phyloP scores from a whole-genome alignment of 2,113 vertebrate species.

The Oreotragus oreotragus region DNA sequence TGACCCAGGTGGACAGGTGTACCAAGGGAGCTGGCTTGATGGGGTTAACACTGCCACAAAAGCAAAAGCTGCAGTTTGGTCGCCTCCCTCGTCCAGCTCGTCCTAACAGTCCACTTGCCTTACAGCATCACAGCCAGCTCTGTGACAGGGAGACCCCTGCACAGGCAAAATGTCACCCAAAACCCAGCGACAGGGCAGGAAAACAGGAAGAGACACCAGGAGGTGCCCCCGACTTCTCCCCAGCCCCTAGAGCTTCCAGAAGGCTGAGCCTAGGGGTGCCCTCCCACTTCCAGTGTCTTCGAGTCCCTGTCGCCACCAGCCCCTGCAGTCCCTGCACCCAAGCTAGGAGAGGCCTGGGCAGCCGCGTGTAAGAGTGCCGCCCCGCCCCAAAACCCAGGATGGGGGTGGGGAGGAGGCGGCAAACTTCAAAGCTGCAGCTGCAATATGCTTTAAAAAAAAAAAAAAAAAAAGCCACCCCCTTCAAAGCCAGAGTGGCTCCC shows the following conservation, averaged over 20 bases:
- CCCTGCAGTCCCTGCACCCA: conserved; percentile 30
- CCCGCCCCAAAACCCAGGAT: conserved; percentile 55
- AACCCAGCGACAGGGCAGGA: conserved; percentile 38
- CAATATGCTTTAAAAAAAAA: conserved; percentile 50
- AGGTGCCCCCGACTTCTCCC: neutral
- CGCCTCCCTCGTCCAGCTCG: neutral
- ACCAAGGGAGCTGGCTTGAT: neutral
- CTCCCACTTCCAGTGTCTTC: neutral
- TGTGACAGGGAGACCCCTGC: conserved; percentile 32
- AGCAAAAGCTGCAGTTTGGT: conserved; percentile 2
- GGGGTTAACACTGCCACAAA: conserved; percentile 54
- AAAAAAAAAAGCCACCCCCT: neutral
- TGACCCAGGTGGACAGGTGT: conserved; percentile 41
- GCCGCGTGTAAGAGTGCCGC: conserved; percentile 53
- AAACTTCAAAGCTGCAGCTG: conserved; percentile 74
- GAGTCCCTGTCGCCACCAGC: neutral
- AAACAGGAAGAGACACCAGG: conserved; percentile 16
- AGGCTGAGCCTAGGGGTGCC: neutral
- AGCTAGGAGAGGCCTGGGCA: conserved; percentile 20
- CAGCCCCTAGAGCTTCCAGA: neutral
- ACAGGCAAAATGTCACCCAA: conserved; percentile 63
- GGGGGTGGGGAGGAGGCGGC: conserved; percentile 61
- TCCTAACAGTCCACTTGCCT: conserved; percentile 39
- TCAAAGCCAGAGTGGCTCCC: neutral
- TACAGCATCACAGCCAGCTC: conserved; percentile 40